phyloP scores from a whole-genome alignment of 2,113 vertebrate species.

The Otus sunia region DNA sequence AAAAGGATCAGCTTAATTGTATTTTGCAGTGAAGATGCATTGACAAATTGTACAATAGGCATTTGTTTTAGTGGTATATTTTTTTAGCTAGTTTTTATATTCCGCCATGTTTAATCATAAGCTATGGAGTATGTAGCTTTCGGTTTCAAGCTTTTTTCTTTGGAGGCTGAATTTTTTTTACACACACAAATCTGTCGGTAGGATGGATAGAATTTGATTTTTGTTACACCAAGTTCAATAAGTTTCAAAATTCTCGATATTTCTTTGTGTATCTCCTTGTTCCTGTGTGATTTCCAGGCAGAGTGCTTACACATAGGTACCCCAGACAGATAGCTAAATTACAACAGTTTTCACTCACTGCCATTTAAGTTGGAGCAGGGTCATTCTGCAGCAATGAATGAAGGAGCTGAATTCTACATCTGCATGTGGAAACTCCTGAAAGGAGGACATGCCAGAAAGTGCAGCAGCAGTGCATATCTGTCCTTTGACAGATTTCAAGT shows the following conservation, averaged over 20 bases:
- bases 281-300: neutral
- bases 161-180: neutral
- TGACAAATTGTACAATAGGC: neutral
- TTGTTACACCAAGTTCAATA: neutral
- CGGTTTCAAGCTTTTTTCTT: neutral
- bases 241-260: neutral
- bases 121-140: neutral
- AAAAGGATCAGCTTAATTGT: neutral
- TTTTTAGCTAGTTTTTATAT: neutral
- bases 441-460: neutral
- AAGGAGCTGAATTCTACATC: neutral
- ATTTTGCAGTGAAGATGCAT: neutral
- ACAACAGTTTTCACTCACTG: neutral
- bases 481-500: neutral
- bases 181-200: neutral
- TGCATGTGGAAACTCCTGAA: neutral
- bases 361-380: neutral
- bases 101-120: fast-evolving
- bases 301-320: neutral
- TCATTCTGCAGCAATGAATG: neutral
- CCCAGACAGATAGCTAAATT: neutral
- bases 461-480: neutral
- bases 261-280: neutral
- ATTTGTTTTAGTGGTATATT: neutral
- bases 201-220: neutral